Base-by-base conservation (phyloP, 2,797 vertebrate genomes). In the Botia almorhae region DNA sequence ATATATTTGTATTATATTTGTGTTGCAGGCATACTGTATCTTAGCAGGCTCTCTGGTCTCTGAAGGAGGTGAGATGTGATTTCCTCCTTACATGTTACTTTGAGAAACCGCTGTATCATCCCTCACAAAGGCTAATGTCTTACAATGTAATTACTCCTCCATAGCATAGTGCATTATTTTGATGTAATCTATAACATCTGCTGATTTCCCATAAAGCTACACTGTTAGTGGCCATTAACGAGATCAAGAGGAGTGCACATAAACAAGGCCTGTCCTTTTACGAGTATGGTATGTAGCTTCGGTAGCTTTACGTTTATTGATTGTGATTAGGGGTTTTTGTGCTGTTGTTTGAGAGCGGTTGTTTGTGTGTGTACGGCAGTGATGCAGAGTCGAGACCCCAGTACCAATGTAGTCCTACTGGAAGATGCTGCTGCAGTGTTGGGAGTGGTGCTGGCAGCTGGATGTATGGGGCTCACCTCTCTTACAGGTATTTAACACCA, bases 401-500 rank as follows among this genome's bases (percentile, higher is more conserved):
- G 98, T 79, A 99, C 98, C 1, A 99, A 99, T 1, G 98, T 99
- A n/a, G 96, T 99, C 56, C 92, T 99, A 74, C 88, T 99, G 91
- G 98, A 99, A 87, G 98, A 99, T 21, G 91, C 97, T 74, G 98
- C 98, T 23, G 98, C 98, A 50, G 98, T 99, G 21, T 86, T 99
- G 64, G 97, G 98, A 1, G 97, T 99, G 81, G 90, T 90, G 0
- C 73, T 99, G 84, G 98, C 98, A 77, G 92, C 97, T 21, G 89
- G 96, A 65, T 98, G 96, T 85, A 99, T 99, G 98, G 97, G 97
- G 3, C 94, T 99, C 81, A 99, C 97, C 6, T 99, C 98, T 23
- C 74, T 99, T 77, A 99, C 98, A 92, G 98, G 98, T 99, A 91
- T 91, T 56, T 16, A 10, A 53, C 39, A 68, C 58, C 12, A 16